These are phyloP conservation scores for Spea multiplicata DNA, from an alignment of 2,113 vertebrate genomes.

Conservation along the genomic window DNA sequence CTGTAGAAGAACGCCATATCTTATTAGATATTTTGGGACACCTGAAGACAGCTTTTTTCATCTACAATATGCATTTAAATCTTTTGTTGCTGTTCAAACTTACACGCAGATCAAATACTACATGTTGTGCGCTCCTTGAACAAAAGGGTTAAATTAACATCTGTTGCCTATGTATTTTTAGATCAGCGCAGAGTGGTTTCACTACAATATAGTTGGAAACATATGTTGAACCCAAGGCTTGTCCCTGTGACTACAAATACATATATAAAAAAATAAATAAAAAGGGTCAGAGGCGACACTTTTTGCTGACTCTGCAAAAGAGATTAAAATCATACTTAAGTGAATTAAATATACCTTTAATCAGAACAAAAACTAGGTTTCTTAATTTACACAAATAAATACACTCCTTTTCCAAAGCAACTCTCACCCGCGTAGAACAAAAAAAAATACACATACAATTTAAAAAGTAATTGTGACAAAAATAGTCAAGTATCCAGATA, in stretches of 20 bases:
- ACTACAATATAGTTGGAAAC: constrained; percentile 44
- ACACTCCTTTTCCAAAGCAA: too few species aligned
- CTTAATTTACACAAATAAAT: too few species aligned
- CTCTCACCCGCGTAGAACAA: too few species aligned
- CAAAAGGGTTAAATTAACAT: constrained; percentile 30
- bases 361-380: not conserved
- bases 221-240: constrained; percentile 38
- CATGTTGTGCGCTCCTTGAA: not conserved
- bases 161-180: constrained; percentile 47
- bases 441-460: too few species aligned
- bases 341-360: constrained; percentile 18
- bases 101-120: not conserved
- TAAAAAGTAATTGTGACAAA: too few species aligned
- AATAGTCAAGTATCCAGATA: too few species aligned
- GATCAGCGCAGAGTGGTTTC: constrained; percentile 38
- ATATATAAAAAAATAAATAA: constrained; percentile 18
- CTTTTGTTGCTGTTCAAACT: not conserved
- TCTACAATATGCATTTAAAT: too few species aligned
- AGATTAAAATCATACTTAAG: not conserved
- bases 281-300: constrained; percentile 24
- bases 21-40: too few species aligned
- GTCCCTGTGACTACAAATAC: constrained; percentile 30
- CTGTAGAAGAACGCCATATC: too few species aligned
- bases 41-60: too few species aligned
- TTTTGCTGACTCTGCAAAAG: constrained; percentile 1